Evolutionary conservation across 1,140 invertebrate species (phyloP).

Genomic region (Melanaphis sacchari): DNA sequence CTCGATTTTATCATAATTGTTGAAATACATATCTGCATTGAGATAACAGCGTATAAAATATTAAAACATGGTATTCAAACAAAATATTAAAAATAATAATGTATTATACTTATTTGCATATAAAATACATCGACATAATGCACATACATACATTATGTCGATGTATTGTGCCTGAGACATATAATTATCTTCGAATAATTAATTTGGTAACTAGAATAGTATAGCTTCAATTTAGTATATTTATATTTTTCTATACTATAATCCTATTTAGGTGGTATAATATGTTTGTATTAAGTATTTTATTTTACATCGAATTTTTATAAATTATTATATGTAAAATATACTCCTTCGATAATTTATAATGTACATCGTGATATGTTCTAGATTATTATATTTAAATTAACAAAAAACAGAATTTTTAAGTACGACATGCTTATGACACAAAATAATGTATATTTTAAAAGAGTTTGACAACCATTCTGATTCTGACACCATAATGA

Average conservation of each 20-base stretch:
- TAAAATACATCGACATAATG: background rate
- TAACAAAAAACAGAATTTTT: background rate
- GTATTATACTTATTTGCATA: background rate
- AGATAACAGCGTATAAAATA: background rate
- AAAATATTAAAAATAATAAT: background rate
- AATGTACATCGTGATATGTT: background rate
- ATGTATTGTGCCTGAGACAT: too few relatives aligned
- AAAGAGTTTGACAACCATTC: conserved; percentile 18
- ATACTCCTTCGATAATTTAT: background rate
- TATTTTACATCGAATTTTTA: background rate
- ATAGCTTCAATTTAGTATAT: too few relatives aligned
- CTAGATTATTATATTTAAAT: background rate
- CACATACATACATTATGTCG: too few relatives aligned
- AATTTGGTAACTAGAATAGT: too few relatives aligned
- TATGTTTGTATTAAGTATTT: background rate
- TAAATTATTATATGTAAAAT: background rate
- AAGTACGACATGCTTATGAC: background rate
- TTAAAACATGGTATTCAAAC: background rate
- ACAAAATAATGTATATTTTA: conserved; percentile 4
- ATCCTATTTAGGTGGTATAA: background rate
- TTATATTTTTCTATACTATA: background rate
- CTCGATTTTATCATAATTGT: background rate
- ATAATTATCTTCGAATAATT: too few relatives aligned
- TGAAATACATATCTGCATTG: background rate
- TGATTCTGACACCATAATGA: conserved; percentile 11